These are phyloP conservation scores for Bombyx mori DNA, from an alignment of 1,140 invertebrate genomes.

Conservation along the genomic window DNA sequence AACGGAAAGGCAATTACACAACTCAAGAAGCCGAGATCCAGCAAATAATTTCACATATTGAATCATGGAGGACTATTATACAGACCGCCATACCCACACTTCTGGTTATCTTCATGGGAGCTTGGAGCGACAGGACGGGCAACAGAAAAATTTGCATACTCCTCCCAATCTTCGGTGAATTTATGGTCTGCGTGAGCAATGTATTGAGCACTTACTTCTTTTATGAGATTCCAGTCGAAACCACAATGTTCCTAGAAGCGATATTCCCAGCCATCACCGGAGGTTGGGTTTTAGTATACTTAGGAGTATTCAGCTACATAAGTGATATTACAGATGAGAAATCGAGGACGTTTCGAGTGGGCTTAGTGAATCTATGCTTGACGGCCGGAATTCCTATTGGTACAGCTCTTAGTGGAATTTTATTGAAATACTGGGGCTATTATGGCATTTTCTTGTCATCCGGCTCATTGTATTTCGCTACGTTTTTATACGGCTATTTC, in stretches of 20 bases:
- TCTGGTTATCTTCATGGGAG: conserved; percentile 74
- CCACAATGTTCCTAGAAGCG: conserved; percentile 70
- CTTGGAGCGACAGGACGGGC: conserved; percentile 74
- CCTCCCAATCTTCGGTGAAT: conserved; percentile 71
- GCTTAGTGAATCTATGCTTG: conserved; percentile 71
- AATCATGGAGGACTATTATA: conserved; percentile 71
- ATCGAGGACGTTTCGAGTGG: conserved; percentile 71
- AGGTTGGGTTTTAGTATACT: conserved; percentile 69
- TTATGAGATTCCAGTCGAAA: conserved; percentile 65
- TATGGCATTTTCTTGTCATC: conserved; percentile 63
- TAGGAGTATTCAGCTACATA: conserved; percentile 74
- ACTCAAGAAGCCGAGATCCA: conserved; percentile 68
- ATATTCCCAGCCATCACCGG: conserved; percentile 72
- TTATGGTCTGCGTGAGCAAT: conserved; percentile 57
- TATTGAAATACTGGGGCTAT: conserved; percentile 57
- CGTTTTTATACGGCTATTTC: conserved; percentile 47
- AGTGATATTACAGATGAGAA: conserved; percentile 72
- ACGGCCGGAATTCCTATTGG: conserved; percentile 63
- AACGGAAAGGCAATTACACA: conserved; percentile 53
- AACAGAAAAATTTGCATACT: conserved; percentile 74
- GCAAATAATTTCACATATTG: conserved; percentile 68
- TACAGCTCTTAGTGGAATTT: conserved; percentile 59
- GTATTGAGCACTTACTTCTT: conserved; percentile 71
- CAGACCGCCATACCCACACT: conserved; percentile 71
- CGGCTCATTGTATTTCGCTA: conserved; percentile 42